Evolutionary conservation across 2,888 invertebrate species (phyloP), one percentile per base, ranked within the genome.

Genomic region (Horisme vitalbata): DNA sequence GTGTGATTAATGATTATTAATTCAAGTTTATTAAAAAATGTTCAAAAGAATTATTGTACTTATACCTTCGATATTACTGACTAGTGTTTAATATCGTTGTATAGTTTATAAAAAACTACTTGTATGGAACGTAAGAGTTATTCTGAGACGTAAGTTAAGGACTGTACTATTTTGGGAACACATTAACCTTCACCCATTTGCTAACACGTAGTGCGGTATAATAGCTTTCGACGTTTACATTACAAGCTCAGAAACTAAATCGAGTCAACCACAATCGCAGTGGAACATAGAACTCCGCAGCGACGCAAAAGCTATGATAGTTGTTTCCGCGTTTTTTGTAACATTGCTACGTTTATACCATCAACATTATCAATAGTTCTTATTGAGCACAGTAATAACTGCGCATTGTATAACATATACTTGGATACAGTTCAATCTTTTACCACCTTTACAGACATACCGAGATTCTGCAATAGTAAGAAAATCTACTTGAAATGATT

Each of bases 281-380:
- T 34, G 30, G 26, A 27, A 31, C 33, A 21, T 12, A 20, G 6
- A 32, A 41, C 33, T 38, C 12, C 18, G 36, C 26, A 46, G 31
- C 53, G 45, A 48, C 55, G 55, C 53, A 59, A 46, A 52, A 57
- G 38, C 47, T 41, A 46, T 50, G 26, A 45, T 35, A 14, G 45
- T 39, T 56, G 54, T 57, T 61, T 57, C 59, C 53, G 33, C 47
- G 33, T 46, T 57, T 51, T 54, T 54, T 49, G 36, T 12, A 38
- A 32, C 21, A 10, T 8, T 41, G 11, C n/a, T 33, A n/a, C n/a
- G n/a, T 34, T 24, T 8, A 10, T 34, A 45, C 14, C 33, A 4
- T 36, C 21, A 35, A 11, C 4, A 4, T 9, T 3, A 26, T 6
- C 8, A 3, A 3, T 23, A n/a, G 8, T n/a, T 23, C 7, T 4